Evolutionary conservation across 2,113 vertebrate genomes (phyloP).

Genomic region (Pongo abelii): DNA sequence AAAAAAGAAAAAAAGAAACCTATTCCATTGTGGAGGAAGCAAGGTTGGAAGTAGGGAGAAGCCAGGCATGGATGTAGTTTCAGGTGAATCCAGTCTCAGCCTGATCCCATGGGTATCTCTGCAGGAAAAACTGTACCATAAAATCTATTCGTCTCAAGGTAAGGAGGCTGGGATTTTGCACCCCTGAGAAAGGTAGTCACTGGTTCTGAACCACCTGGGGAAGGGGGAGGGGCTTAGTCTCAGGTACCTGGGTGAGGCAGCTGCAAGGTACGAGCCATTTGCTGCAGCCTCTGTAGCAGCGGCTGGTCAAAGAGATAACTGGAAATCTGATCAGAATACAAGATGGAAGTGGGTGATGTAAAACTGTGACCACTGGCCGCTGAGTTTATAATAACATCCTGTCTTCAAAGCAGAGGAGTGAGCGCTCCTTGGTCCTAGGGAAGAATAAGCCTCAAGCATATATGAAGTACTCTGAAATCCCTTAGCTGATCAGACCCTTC

Average conservation of each 20-base stretch:
- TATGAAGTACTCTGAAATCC: neutral
- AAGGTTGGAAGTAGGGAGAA: neutral
- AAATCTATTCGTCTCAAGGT: neutral
- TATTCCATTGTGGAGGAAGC: no score
- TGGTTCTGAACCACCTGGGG: neutral
- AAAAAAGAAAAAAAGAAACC: no score
- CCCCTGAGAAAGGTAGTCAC: rapidly evolving
- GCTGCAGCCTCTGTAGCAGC: neutral
- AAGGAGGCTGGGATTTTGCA: neutral
- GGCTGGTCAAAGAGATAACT: neutral
- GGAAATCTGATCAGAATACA: neutral
- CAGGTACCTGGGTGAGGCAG: neutral
- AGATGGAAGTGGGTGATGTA: no score
- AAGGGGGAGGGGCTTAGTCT: neutral
- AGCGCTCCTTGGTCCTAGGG: neutral
- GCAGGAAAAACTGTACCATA: neutral
- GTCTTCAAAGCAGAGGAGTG: neutral
- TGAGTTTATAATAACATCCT: neutral
- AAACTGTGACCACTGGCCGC: rapidly evolving
- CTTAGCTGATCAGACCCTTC: no score
- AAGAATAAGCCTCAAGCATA: neutral
- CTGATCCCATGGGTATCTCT: neutral
- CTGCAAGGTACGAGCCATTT: neutral
- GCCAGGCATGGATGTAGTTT: neutral
- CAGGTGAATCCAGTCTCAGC: neutral